Base-by-base conservation (phyloP, 2,113 vertebrate genomes). In the Polyodon spathula region DNA sequence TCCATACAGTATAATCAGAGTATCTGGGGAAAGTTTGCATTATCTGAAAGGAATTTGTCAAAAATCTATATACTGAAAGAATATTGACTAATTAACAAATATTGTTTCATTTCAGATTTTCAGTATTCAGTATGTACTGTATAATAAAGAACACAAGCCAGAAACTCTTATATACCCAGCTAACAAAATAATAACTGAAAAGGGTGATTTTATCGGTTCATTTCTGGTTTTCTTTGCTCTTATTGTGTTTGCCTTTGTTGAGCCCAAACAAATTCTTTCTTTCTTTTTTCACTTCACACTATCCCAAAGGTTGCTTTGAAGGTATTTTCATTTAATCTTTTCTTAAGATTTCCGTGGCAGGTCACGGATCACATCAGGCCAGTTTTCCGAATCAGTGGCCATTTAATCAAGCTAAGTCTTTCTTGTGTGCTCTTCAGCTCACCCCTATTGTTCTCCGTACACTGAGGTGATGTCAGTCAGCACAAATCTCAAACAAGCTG, bases 391-490 rank as follows among this genome's bases (percentile, higher is more conserved):
- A 85, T 89, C 86, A 89, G 79, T 89, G 83, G 87, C 86, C 89
- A 81, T 90, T 90, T 92, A 90, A 90, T 92, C 89, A 91, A 91
- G 85, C 85, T 73, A 79, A 87, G 86, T 90, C 86, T 86, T 85
- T 87, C 74, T 82, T 78, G 69, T 60, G 68, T 73, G 70, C 58
- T 73, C 61, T 79, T 76, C 76, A 76, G 72, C 75, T 79, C 79
- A 78, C 72, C 78, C 70, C 86, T 83, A 89, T 88, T 88, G 86
- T 90, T 88, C 72, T 68, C 61, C 68, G 61, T 69, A 76, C 75
- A 79, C 82, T 84, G 79, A 81, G 86, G 84, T 89, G 84, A 86
- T 84, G 79, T 78, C 71, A 68, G 66, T 83, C 85, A 81, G 80
- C 79, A 82, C 69, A 75, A 72, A 72, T 73, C 75, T 80, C 71